A percentile compares a stretch with the other conserved stretches of the same genome.
Evolutionary conservation across 2,888 invertebrate genomes (phyloP).

Genomic region (Hypena proboscidalis): DNA sequence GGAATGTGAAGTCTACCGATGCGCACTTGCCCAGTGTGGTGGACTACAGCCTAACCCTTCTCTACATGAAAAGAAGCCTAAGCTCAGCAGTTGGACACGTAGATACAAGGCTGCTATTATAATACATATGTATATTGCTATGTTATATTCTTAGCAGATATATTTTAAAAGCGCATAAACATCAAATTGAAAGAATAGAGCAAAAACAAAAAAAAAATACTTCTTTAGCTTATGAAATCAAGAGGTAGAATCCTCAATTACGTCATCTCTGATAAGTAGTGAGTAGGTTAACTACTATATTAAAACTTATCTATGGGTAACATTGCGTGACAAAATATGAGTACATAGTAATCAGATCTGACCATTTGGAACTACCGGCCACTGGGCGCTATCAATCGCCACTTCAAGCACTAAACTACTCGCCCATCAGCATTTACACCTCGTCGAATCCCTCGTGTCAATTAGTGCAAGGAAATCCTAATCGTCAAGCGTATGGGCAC

Average conservation of each 20-base stretch:
- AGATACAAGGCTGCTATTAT: no score
- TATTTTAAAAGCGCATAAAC: no score
- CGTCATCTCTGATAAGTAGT: conserved; percentile 9
- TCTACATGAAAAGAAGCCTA: no score
- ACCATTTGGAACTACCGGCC: conserved; percentile 48
- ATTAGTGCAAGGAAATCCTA: conserved; percentile 67
- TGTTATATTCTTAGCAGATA: no score
- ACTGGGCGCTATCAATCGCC: conserved; percentile 53
- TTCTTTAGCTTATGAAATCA: no score
- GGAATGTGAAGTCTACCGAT: no score
- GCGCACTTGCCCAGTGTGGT: no score
- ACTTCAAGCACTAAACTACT: conserved; percentile 62
- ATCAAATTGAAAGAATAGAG: no score
- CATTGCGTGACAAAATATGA: conserved; percentile 75
- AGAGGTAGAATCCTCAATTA: conserved; percentile 20
- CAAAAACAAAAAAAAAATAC: no score
- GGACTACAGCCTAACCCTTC: no score
- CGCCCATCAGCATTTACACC: conserved; percentile 69
- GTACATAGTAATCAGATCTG: conserved; percentile 67
- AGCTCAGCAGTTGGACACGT: no score
- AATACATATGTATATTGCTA: no score
- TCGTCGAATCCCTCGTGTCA: conserved; percentile 63
- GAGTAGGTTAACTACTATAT: conserved; percentile 39
- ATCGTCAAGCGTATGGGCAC: conserved; percentile 61
- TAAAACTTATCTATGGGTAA: conserved; percentile 54